These are phyloP conservation scores for Branchinecta lynchi DNA, from an alignment of 1,140 invertebrate species.

Conservation along the genomic window DNA sequence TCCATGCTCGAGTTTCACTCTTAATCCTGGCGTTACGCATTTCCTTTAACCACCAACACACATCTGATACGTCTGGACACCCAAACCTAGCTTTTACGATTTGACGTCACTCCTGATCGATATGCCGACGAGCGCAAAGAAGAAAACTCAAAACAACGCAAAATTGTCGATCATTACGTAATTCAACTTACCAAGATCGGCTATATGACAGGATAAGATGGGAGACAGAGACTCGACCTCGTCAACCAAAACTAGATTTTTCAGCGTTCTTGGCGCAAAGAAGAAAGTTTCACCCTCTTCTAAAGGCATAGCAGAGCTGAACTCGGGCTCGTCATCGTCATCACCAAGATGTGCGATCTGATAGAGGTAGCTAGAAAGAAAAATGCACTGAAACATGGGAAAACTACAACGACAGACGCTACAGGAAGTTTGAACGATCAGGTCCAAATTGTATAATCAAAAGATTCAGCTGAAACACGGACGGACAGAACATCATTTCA, in stretches of 20 bases:
- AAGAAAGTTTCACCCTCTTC: constrained; percentile 99
- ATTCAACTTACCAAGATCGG: constrained; percentile 32
- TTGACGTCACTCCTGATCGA: no score
- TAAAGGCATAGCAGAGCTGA: constrained; percentile 92
- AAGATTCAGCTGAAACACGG: constrained; percentile 21
- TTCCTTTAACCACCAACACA: no score
- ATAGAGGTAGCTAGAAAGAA: constrained; percentile 67
- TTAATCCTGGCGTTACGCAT: no score
- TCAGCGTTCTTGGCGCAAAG: constrained; percentile 81
- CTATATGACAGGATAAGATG: constrained; percentile 69
- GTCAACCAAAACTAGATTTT: constrained; percentile 94
- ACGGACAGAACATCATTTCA: constrained; percentile 21
- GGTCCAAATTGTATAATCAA: constrained; percentile 21
- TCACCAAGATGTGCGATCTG: constrained; percentile 98
- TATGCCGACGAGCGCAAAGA: no score
- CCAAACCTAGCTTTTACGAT: no score
- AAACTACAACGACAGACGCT: constrained; percentile 8
- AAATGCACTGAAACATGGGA: constrained; percentile 18
- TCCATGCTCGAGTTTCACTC: no score
- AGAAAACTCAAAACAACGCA: no score
- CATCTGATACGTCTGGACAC: no score
- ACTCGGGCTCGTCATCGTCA: constrained; percentile 98
- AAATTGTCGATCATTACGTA: no score
- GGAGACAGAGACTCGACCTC: constrained; percentile 94
- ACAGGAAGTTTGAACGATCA: constrained; percentile 4